A percentile compares a stretch with the other conserved stretches of the same genome.
Conservation (phyloP, 2,113 vertebrate genomes). For the Petroica traversi region DNA sequence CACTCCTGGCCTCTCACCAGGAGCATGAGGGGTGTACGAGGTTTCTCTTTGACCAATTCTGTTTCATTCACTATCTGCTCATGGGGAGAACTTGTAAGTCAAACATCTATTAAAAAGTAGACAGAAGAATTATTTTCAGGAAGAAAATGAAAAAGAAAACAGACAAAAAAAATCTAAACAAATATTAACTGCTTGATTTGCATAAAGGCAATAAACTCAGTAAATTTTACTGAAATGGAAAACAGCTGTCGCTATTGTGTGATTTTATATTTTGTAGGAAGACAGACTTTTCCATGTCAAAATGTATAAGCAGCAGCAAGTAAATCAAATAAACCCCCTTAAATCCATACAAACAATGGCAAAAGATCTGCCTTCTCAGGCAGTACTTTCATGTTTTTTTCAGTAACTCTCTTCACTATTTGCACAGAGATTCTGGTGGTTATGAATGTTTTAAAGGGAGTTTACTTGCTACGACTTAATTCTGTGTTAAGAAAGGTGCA, state of each 20-base stretch:
- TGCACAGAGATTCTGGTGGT: neutral
- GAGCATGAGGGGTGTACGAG: rapidly evolving
- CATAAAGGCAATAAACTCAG: neutral
- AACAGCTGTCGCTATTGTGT: neutral
- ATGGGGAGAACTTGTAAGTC: rapidly evolving
- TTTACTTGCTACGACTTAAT: neutral
- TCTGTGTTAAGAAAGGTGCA: neutral
- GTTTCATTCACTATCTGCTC: neutral
- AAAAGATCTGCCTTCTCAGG: neutral
- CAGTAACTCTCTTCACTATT: neutral
- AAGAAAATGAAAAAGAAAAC: neutral
- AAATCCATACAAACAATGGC: neutral
- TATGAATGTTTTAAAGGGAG: neutral
- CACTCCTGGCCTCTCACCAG: neutral
- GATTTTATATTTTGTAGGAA: neutral
- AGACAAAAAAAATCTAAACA: neutral
- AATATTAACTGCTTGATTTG: neutral
- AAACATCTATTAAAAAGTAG: neutral
- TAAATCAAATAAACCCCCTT: neutral
- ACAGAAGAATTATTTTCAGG: neutral
- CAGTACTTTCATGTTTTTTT: neutral
- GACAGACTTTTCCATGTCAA: neutral
- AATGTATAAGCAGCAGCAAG: neutral
- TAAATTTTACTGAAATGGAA: neutral
- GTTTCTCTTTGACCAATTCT: neutral